Percentiles rank a stretch among this genome's conserved stretches.
These are phyloP conservation scores for Cordilura impudica DNA, from an alignment of 2,888 invertebrate genomes.

Conservation along the genomic window DNA sequence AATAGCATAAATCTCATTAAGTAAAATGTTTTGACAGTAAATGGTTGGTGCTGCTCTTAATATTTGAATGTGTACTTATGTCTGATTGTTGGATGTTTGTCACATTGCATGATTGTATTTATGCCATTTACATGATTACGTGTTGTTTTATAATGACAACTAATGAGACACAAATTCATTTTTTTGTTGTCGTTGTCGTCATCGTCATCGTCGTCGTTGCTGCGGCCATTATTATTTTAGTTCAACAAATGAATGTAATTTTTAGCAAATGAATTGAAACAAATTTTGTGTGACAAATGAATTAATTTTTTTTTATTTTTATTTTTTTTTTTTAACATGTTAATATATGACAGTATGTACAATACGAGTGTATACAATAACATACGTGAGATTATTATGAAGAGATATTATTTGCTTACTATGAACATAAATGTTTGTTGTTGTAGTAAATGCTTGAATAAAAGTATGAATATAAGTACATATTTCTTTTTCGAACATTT, in stretches of 20 bases:
- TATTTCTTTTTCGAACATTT: too few relatives aligned
- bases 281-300: slow-evolving; percentile 76
- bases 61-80: not conserved
- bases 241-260: slow-evolving; percentile 68
- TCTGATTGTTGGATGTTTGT: not conserved
- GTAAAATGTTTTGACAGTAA: slow-evolving; percentile 63
- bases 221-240: not conserved
- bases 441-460: too few relatives aligned
- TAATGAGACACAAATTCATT: slow-evolving; percentile 55
- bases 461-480: too few relatives aligned
- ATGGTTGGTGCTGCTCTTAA: slow-evolving; percentile 54
- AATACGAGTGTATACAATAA: not conserved
- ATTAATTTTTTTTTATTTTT: slow-evolving; percentile 65
- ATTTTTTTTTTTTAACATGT: slow-evolving; percentile 19
- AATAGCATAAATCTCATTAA: slow-evolving; percentile 75
- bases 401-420: too few relatives aligned
- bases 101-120: not conserved
- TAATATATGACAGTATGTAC: not conserved
- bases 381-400: too few relatives aligned
- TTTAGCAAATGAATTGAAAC: slow-evolving; percentile 75
- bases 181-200: not conserved
- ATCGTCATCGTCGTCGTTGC: not conserved
- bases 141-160: slow-evolving; percentile 46
- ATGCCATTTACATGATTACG: slow-evolving; percentile 31
- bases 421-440: too few relatives aligned